Evolutionary conservation across 2,888 invertebrate species (phyloP), one percentile per base, ranked within the genome.

Genomic region (Mactromeris polynyma): DNA sequence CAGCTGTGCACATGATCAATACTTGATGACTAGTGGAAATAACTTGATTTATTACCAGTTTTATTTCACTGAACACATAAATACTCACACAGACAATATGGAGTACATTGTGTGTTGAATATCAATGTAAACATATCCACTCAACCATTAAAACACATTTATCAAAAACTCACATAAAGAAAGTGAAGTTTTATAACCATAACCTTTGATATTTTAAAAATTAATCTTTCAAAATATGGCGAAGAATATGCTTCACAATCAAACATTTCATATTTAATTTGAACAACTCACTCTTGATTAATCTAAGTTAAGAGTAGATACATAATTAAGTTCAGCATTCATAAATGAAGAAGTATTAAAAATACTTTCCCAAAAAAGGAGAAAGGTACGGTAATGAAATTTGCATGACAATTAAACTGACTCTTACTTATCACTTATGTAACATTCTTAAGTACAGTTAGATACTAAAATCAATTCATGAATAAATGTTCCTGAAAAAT

Each of bases 11-110:
- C 26, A 64, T 26, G 58, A 64, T 64, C 58, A 64, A 64, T 64
- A 64, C 58, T 64, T 26, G 0, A 26, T 64, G 17, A 46, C 46
- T 26, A 36, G 73, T 73, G 42, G 46, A 83, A 83, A 83, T 46
- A 73, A 69, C 33, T 69, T 83, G 83, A 83, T 83, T 83, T 83
- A 83, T 73, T 42, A n/a, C 26, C 38, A 19, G 11, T 42, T 46
- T 46, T 46, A 46, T 83, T 42, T 40, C 36, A 83, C 0, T 64
- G 64, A 19, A 83, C 73, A 73, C 83, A 83, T 83, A 73, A 83
- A 73, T 73, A 83, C 83, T 38, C 31, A 46, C 31, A 46, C 69
- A 31, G 73, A 83, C 69, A 83, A 73, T 73, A n/a, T n/a, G 3
- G 46, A 33, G 14, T 2, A 40, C n/a, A 38, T 54, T 81, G 26